Conservation (phyloP, 2,113 vertebrate genomes). For the Triplophysa dalaica region DNA sequence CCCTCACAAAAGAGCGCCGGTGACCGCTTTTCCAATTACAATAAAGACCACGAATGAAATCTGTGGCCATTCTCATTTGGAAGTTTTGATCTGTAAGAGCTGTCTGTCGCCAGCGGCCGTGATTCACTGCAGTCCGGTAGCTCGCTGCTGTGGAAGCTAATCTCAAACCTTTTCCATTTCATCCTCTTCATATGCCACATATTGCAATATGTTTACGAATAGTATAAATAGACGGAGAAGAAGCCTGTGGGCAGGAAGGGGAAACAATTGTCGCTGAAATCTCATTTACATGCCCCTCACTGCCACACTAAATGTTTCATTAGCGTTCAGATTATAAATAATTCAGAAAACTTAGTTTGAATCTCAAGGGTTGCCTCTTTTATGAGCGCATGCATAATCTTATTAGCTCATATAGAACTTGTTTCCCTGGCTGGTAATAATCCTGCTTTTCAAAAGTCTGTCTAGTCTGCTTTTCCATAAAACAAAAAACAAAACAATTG, state of each 20-base stretch:
- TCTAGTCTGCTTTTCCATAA: not conserved
- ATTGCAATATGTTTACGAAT: constrained; percentile 41
- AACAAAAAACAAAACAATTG: not conserved
- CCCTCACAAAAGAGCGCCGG: constrained; percentile 4
- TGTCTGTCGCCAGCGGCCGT: constrained; percentile 39
- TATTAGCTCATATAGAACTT: not conserved
- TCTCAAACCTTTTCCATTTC: constrained; percentile 33
- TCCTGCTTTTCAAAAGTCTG: not conserved
- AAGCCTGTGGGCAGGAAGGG: constrained; percentile 6
- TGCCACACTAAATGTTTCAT: constrained; percentile 29
- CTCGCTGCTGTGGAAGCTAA: constrained; percentile 4
- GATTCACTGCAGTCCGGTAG: constrained; percentile 29
- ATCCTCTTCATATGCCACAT: constrained; percentile 13
- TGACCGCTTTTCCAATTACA: constrained; percentile 35
- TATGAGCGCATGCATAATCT: not conserved
- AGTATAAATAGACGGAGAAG: constrained; percentile 41
- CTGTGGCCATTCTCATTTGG: constrained; percentile 28
- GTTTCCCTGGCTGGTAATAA: not conserved
- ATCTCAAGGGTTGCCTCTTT: not conserved
- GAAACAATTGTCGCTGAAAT: constrained; percentile 23
- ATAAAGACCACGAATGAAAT: constrained; percentile 39
- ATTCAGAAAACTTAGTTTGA: not conserved
- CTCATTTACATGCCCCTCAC: not conserved
- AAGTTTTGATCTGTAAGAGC: constrained; percentile 48
- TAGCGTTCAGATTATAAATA: constrained; percentile 30